Percentiles rank a stretch among this genome's conserved stretches.
Evolutionary conservation across 2,888 invertebrate species (phyloP).

Genomic region (Troglohyphantes excavatus): DNA sequence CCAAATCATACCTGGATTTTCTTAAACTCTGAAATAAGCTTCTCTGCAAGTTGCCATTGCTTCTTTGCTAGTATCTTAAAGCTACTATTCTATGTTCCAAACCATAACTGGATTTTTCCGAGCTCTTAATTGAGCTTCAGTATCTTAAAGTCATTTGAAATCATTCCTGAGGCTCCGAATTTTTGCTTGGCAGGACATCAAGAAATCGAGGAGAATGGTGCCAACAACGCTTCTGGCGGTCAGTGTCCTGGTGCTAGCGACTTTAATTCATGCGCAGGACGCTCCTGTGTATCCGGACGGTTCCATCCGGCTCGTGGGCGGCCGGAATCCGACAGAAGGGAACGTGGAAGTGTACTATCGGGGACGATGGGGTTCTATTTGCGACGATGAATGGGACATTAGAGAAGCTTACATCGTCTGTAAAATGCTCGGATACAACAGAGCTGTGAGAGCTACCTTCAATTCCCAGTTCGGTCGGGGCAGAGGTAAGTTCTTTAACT

Average conservation of each 20-base stretch:
- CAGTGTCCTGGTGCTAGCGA: not conserved
- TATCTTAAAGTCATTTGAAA: not conserved
- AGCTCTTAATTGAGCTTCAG: no score
- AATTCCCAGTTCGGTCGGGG: slow-evolving; percentile 90
- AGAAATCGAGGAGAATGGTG: slow-evolving; percentile 35
- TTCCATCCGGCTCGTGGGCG: slow-evolving; percentile 79
- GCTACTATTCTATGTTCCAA: not conserved
- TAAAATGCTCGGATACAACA: slow-evolving; percentile 88
- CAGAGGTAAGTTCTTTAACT: slow-evolving; percentile 85
- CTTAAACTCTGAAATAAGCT: no score
- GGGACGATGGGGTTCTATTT: slow-evolving; percentile 94
- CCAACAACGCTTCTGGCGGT: slow-evolving; percentile 33
- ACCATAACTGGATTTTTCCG: no score
- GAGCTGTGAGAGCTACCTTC: slow-evolving; percentile 87
- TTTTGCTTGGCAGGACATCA: slow-evolving; percentile 41
- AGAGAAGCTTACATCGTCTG: slow-evolving; percentile 93
- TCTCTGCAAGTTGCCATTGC: no score
- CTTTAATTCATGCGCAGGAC: slow-evolving; percentile 27
- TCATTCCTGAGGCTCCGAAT: slow-evolving; percentile 35
- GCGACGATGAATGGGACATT: slow-evolving; percentile 96
- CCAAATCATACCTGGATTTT: no score
- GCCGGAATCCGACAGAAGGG: slow-evolving; percentile 85
- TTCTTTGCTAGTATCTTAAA: not conserved
- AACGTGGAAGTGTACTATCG: slow-evolving; percentile 94
- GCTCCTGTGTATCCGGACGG: slow-evolving; percentile 78